Percentiles rank a stretch among this genome's conserved stretches.
Evolutionary conservation across 2,113 vertebrate species (phyloP).

Genomic region (Boulengeromyrus knoepffleri): DNA sequence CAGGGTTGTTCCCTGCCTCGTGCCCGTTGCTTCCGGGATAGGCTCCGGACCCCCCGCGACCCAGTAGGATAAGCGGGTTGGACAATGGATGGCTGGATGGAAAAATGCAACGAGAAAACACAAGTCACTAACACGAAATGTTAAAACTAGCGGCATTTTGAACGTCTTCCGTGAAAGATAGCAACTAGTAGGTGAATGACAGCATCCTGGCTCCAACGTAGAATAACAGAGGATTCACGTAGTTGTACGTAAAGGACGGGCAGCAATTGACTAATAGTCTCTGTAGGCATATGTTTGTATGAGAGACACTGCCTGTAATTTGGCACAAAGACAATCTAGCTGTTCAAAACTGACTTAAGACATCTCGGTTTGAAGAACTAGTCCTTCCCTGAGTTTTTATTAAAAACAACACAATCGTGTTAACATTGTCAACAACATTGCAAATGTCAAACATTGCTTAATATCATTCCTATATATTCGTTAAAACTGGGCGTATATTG

Average conservation of each 20-base stretch:
- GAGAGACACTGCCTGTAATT: background rate
- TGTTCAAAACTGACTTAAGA: background rate
- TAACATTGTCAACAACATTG: background rate
- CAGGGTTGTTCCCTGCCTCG: too few species aligned
- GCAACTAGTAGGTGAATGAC: background rate
- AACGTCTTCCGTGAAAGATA: background rate
- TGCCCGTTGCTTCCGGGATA: too few species aligned
- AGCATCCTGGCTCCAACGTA: background rate
- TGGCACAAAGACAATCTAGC: background rate
- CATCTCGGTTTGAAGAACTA: background rate
- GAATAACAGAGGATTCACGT: background rate
- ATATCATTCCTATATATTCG: background rate
- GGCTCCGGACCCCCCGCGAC: too few species aligned
- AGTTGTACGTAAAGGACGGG: background rate
- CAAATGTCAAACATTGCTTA: background rate
- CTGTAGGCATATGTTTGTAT: background rate
- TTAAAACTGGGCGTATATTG: background rate
- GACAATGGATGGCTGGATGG: too few species aligned
- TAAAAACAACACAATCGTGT: background rate
- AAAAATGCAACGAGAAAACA: too few species aligned
- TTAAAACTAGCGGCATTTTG: background rate
- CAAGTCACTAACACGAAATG: background rate
- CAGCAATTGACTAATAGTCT: background rate
- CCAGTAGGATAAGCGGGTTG: too few species aligned
- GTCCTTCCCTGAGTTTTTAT: background rate